These are phyloP conservation scores for Cisticola juncidis DNA, from an alignment of 2,113 vertebrate genomes.

Conservation along the genomic window DNA sequence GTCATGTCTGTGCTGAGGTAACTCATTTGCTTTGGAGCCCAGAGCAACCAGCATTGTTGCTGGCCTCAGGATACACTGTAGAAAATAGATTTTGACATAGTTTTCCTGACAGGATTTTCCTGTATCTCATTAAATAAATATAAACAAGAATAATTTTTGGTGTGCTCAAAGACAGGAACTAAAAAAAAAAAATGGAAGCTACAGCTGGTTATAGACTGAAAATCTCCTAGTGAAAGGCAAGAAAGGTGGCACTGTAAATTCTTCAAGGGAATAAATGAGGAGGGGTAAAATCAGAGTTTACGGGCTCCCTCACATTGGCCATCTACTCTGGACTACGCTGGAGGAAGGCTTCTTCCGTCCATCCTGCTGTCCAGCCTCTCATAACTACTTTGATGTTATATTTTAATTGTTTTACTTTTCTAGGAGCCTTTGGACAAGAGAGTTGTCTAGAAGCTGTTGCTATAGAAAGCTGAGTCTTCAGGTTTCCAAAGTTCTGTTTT, in stretches of 20 bases:
- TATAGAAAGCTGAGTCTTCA: not conserved
- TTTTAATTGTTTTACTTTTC: not conserved
- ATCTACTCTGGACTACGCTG: not conserved
- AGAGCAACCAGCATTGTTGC: not conserved
- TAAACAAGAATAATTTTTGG: not conserved
- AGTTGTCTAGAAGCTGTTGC: not conserved
- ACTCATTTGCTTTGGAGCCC: not conserved
- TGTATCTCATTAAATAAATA: not conserved
- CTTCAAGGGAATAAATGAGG: not conserved
- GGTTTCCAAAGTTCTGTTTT: not conserved
- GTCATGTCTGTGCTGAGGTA: fast-evolving
- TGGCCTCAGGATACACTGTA: not conserved
- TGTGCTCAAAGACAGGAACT: not conserved
- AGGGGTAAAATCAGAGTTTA: not conserved
- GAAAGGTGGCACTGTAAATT: not conserved
- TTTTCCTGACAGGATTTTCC: not conserved
- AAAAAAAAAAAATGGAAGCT: not conserved
- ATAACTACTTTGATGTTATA: not conserved
- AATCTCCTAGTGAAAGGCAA: not conserved
- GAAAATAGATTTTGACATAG: not conserved
- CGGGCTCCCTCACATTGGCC: fast-evolving
- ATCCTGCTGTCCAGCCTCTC: not conserved
- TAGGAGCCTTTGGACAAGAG: not conserved
- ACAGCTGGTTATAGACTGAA: not conserved
- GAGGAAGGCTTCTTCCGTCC: not conserved